These are phyloP conservation scores for Tokudaia tokunoshimensis DNA, from an alignment of 2,797 vertebrate species.

Conservation along the genomic window DNA sequence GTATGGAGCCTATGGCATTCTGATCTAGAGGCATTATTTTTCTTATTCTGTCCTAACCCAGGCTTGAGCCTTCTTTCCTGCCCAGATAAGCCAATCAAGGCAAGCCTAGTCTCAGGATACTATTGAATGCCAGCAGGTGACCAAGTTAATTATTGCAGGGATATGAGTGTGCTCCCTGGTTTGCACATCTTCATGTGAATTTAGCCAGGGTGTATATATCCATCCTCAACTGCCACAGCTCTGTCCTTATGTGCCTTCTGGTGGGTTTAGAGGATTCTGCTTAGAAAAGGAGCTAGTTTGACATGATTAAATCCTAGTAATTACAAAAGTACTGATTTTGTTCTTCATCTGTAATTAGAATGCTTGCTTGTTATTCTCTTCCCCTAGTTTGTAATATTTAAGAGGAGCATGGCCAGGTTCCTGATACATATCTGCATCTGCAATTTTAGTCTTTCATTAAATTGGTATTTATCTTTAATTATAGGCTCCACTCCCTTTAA, in stretches of 20 bases:
- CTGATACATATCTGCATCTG: not conserved
- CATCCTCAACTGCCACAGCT: not conserved
- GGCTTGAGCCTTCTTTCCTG: not conserved
- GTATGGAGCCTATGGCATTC: not conserved
- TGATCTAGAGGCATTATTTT: not conserved
- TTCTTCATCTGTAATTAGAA: slow-evolving; percentile 34
- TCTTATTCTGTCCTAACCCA: not conserved
- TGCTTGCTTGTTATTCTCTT: not conserved
- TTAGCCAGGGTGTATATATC: not conserved
- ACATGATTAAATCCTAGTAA: slow-evolving; percentile 23
- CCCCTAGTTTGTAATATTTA: not conserved
- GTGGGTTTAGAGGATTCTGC: not conserved
- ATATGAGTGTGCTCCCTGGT: not conserved
- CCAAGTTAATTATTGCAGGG: not conserved
- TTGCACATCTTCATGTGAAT: not conserved
- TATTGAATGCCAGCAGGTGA: not conserved
- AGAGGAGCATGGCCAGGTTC: not conserved
- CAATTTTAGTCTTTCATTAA: not conserved
- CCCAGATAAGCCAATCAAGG: not conserved
- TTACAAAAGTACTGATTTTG: slow-evolving; percentile 26
- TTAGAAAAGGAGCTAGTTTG: not conserved
- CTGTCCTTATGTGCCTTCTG: slow-evolving; percentile 38
- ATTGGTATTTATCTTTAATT: not conserved
- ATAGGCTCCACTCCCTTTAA: not conserved
- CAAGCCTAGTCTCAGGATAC: not conserved